Conservation (phyloP, 2,797 vertebrate genomes). For the Protosalanx chinensis region DNA sequence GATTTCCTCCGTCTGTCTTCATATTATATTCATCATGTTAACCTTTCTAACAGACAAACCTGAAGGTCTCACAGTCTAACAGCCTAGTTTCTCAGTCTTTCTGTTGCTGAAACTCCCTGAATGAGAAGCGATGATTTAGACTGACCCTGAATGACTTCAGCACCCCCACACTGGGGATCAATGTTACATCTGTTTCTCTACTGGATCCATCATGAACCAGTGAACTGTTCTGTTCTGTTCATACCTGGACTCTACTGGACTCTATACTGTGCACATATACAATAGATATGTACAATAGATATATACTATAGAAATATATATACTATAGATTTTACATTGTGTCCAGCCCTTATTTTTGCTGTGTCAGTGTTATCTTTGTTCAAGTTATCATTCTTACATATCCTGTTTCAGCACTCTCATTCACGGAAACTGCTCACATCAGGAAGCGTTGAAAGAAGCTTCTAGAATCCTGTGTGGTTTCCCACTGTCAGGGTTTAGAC, state of each 20-base stretch:
- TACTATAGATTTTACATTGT: neutral
- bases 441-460: neutral
- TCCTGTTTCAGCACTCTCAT: neutral
- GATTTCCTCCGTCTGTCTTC: slow-evolving; percentile 5
- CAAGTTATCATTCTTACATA: neutral
- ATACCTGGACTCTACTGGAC: neutral
- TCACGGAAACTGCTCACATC: slow-evolving; percentile 1
- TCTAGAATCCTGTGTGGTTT: neutral
- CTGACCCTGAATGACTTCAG: neutral
- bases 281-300: too few relatives aligned
- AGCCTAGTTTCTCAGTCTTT: slow-evolving; percentile 14
- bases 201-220: neutral
- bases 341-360: neutral
- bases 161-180: neutral
- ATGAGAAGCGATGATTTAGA: neutral
- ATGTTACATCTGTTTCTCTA: too few relatives aligned
- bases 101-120: neutral
- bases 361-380: neutral
- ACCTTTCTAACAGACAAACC: slow-evolving; percentile 22
- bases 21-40: slow-evolving; percentile 8
- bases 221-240: neutral
- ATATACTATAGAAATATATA: too few relatives aligned
- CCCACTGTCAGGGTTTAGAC: slow-evolving; percentile 17
- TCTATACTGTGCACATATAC: neutral
- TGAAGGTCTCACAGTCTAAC: slow-evolving; percentile 17